These are phyloP conservation scores for Zophobas atratus DNA, from an alignment of 1,140 invertebrate genomes.

Conservation along the genomic window DNA sequence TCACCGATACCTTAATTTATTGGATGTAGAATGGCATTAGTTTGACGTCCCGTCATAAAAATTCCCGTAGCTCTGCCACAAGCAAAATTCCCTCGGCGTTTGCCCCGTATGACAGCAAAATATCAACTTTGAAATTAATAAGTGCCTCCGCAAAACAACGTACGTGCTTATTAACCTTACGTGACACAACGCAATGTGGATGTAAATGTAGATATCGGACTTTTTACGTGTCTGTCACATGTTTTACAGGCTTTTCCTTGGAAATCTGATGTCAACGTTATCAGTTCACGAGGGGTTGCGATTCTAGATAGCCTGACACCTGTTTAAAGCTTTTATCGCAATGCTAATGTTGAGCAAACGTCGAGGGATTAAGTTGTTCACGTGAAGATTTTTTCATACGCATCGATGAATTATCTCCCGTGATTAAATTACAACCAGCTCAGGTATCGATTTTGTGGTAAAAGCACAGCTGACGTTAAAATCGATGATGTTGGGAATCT, in stretches of 20 bases:
- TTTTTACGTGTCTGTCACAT: slow-evolving; percentile 9
- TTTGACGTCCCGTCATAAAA: no score
- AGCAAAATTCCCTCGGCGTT: not conserved
- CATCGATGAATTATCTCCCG: no score
- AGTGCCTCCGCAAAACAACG: not conserved
- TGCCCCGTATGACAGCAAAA: not conserved
- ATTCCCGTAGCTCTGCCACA: not conserved
- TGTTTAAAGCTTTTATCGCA: no score
- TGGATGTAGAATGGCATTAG: no score
- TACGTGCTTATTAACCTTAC: not conserved
- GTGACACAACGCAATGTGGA: not conserved
- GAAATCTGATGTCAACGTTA: not conserved
- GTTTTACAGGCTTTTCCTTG: not conserved
- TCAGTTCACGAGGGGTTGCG: not conserved
- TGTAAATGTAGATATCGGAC: not conserved
- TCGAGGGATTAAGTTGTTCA: no score
- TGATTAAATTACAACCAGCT: no score
- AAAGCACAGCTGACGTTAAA: slow-evolving; percentile 9
- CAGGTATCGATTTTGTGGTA: slow-evolving; percentile 3
- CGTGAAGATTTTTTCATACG: no score
- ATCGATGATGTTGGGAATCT: slow-evolving; percentile 14
- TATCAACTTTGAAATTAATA: not conserved
- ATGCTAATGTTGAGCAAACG: no score
- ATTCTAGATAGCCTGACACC: not conserved
- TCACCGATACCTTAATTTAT: no score